phyloP scores from a whole-genome alignment of 64 coral and sea anemone genomes.

The Anthopleura sola region DNA sequence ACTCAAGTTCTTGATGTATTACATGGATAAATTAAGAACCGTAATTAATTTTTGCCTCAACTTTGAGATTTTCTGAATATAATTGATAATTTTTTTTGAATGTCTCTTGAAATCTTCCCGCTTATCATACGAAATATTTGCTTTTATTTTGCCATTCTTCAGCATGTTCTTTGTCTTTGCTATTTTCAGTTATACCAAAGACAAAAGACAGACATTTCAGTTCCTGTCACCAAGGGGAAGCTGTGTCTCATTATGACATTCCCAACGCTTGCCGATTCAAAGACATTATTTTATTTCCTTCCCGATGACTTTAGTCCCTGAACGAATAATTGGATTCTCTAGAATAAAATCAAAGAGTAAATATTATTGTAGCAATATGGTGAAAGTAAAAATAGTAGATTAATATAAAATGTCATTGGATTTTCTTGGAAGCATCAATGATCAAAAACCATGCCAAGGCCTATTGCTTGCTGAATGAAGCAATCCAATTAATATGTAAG shows the following conservation, averaged over 20 bases:
- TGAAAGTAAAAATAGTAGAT: neutral
- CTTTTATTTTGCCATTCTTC: neutral
- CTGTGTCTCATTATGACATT: neutral
- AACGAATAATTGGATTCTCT: neutral
- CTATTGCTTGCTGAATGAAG: neutral
- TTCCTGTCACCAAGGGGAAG: neutral
- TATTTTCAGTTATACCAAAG: neutral
- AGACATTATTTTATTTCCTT: neutral
- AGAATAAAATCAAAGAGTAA: neutral
- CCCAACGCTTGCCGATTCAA: neutral
- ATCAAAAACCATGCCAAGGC: neutral
- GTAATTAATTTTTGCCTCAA: neutral
- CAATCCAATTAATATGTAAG: neutral
- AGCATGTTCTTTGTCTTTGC: neutral
- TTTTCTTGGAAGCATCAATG: too few species aligned
- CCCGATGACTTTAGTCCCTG: neutral
- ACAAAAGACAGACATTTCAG: constrained; percentile 5
- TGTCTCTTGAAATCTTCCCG: too few species aligned
- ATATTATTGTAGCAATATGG: neutral
- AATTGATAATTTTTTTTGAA: neutral
- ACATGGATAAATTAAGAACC: neutral
- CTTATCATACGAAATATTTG: too few species aligned
- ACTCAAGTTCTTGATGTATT: neutral
- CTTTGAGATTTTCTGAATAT: neutral
- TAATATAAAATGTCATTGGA: neutral